Conservation (phyloP, 2,113 vertebrate species). For the Campylomormyrus tamandua region DNA sequence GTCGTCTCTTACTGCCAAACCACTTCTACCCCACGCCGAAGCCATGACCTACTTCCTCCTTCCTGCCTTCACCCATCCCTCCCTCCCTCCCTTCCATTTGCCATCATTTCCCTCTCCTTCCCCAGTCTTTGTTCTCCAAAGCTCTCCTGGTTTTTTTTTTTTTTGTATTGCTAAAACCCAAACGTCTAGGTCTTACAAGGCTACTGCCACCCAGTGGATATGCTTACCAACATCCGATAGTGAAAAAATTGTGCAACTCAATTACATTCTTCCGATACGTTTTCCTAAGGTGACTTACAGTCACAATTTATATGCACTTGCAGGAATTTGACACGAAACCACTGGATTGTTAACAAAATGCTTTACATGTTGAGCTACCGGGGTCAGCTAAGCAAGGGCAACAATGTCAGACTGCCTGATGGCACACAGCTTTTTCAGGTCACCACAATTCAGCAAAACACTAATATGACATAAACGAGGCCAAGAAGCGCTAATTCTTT, state of each 20-base stretch:
- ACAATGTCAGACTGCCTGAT: background rate
- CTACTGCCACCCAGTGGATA: background rate
- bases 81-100: background rate
- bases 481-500: slow-evolving; percentile 15
- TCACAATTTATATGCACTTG: background rate
- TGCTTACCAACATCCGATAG: background rate
- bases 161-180: background rate
- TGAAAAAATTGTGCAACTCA: background rate
- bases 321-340: background rate
- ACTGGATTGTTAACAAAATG: background rate
- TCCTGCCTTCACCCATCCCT: background rate
- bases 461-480: background rate
- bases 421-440: background rate
- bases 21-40: background rate
- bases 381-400: background rate
- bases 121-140: background rate
- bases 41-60: background rate
- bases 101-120: background rate
- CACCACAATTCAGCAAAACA: background rate
- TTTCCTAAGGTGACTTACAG: background rate
- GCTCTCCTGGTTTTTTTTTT: background rate
- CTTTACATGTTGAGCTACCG: background rate
- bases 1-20: background rate
- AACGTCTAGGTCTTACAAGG: background rate
- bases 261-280: background rate